Evolutionary conservation across 2,888 invertebrate species (phyloP).

Genomic region (Hypomecis punctinalis): DNA sequence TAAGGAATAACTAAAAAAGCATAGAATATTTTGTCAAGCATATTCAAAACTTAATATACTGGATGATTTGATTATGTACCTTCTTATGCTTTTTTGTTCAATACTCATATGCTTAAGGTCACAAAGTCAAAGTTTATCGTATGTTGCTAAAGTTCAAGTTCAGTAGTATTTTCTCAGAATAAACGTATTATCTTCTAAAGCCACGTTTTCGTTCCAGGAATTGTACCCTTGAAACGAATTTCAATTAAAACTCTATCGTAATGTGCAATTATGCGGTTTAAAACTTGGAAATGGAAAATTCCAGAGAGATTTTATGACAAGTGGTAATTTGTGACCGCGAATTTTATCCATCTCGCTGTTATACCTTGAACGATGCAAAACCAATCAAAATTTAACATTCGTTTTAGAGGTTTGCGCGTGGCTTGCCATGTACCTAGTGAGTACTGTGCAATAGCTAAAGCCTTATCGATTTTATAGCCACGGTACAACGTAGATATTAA

Average conservation of each 20-base stretch:
- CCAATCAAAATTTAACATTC: conserved; percentile 16
- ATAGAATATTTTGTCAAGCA: no score
- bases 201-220: not conserved
- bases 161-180: not conserved
- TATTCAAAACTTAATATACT: not conserved
- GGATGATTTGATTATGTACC: no score
- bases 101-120: not conserved
- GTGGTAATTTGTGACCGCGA: conserved; percentile 13
- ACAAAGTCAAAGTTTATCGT: not conserved
- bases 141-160: not conserved
- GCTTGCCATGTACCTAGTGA: conserved; percentile 7
- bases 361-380: conserved; percentile 12
- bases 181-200: not conserved
- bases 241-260: conserved; percentile 12
- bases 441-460: conserved; percentile 20
- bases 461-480: conserved; percentile 33
- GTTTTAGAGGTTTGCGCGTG: conserved; percentile 17
- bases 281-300: conserved; percentile 12
- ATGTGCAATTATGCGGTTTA: conserved; percentile 1
- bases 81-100: not conserved
- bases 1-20: no score
- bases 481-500: conserved; percentile 17
- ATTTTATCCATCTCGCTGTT: conserved; percentile 4
- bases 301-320: conserved; percentile 12
- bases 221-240: not conserved